phyloP scores from a whole-genome alignment of 2,797 vertebrate genomes.

The Xenentodon cancila region DNA sequence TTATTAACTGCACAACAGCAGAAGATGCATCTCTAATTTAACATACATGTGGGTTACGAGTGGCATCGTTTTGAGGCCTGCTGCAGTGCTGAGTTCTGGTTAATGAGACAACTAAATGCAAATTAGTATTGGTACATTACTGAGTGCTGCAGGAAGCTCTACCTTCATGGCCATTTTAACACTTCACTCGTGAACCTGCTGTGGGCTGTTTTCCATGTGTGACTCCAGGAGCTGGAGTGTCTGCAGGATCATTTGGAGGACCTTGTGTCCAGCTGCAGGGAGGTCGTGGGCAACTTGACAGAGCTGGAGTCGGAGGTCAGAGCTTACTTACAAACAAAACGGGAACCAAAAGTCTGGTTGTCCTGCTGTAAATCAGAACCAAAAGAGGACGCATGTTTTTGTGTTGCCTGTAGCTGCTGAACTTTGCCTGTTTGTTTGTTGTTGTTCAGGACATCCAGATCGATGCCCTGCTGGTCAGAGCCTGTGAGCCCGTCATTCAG shows the following conservation, averaged over 20 bases:
- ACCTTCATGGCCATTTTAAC: too few species aligned
- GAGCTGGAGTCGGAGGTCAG: slow-evolving; percentile 89
- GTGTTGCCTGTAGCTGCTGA: too few species aligned
- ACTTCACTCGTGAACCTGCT: too few species aligned
- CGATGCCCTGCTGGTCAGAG: slow-evolving; percentile 93
- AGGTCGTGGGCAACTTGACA: slow-evolving; percentile 93
- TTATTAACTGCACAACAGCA: too few species aligned
- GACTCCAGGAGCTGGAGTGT: slow-evolving; percentile 63
- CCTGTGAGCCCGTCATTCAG: slow-evolving; percentile 94
- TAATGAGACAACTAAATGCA: too few species aligned
- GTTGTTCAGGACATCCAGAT: slow-evolving; percentile 92
- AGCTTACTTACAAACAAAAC: slow-evolving; percentile 5
- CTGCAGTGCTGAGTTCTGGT: too few species aligned
- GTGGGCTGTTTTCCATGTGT: not conserved
- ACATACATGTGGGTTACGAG: too few species aligned
- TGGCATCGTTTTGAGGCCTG: too few species aligned
- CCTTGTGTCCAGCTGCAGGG: slow-evolving; percentile 87
- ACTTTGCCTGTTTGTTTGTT: not conserved
- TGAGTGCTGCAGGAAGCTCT: too few species aligned
- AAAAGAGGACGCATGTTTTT: not conserved
- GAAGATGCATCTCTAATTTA: too few species aligned
- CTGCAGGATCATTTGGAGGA: slow-evolving; percentile 93
- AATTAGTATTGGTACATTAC: too few species aligned
- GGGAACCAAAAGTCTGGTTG: not conserved
- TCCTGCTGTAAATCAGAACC: too few species aligned